A percentile compares a stretch with the other conserved stretches of the same genome.
These are phyloP conservation scores for Trileptium ribeirensis DNA, from an alignment of 2,888 invertebrate genomes.

Conservation along the genomic window DNA sequence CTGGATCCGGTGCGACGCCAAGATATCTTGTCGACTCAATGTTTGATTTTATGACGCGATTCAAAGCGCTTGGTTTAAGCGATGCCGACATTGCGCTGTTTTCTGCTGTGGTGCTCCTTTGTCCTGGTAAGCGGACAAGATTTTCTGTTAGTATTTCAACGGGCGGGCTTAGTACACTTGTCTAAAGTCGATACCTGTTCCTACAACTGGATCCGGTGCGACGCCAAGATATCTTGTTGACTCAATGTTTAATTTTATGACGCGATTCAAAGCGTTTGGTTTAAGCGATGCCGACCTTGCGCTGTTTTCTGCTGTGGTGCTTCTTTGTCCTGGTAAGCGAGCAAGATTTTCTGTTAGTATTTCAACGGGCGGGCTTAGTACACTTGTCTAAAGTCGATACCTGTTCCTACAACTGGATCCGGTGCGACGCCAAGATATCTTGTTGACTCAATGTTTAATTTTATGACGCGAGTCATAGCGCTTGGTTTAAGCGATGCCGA, in stretches of 20 bases:
- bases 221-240: constrained; percentile 24
- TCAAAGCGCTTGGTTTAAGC: constrained; percentile 46
- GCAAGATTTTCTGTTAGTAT: too few species aligned
- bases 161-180: too few species aligned
- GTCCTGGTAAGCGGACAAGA: constrained; percentile 50
- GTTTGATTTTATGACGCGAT: constrained; percentile 47
- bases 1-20: neutral
- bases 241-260: constrained; percentile 48
- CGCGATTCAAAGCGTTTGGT: constrained; percentile 45
- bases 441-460: constrained; percentile 43
- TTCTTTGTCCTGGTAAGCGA: constrained; percentile 50
- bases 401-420: neutral
- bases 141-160: too few species aligned
- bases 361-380: too few species aligned
- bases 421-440: constrained; percentile 7
- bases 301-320: constrained; percentile 48
- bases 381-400: too few species aligned
- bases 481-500: constrained; percentile 49
- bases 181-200: too few species aligned
- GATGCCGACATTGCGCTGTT: constrained; percentile 51
- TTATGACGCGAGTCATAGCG: constrained; percentile 47
- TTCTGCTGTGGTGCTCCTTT: constrained; percentile 49
- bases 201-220: neutral
- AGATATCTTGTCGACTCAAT: constrained; percentile 33
- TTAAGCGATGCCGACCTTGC: constrained; percentile 50